These are phyloP conservation scores for Oreotrochilus melanogaster DNA, from an alignment of 2,113 vertebrate species.

Conservation along the genomic window DNA sequence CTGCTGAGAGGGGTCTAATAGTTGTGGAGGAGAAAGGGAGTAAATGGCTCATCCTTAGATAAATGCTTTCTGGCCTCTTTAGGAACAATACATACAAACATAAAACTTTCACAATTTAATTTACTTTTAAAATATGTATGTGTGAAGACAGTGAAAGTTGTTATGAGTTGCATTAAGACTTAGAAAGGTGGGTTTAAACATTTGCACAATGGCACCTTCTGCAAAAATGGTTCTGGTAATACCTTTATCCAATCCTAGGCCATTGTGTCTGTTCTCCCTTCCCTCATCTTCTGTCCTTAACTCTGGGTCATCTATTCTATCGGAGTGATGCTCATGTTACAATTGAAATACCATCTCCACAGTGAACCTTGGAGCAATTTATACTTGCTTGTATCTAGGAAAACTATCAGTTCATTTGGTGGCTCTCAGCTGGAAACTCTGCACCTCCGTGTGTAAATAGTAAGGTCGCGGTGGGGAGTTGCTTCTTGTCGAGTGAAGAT, in stretches of 20 bases:
- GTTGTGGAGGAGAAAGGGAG: background rate
- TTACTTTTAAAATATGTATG: background rate
- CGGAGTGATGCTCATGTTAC: background rate
- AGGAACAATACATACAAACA: background rate
- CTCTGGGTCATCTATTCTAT: background rate
- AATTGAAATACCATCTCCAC: background rate
- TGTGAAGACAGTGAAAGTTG: background rate
- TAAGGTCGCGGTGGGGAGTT: conserved; percentile 1
- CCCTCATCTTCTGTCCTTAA: background rate
- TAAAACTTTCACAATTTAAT: background rate
- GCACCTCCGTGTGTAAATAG: conserved; percentile 48
- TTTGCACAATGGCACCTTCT: background rate
- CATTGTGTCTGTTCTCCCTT: background rate
- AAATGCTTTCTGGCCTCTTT: background rate
- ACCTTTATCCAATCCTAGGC: background rate
- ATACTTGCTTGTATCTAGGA: conserved; percentile 17
- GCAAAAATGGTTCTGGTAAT: background rate
- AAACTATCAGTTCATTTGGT: conserved; percentile 23
- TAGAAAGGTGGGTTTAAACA: background rate
- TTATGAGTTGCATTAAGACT: background rate
- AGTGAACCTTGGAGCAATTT: conserved; percentile 1
- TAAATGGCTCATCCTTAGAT: background rate
- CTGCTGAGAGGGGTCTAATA: background rate
- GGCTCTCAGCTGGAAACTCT: background rate
- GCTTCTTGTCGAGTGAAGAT: conserved; percentile 33